phyloP scores from a whole-genome alignment of 1,140 invertebrate species.

The Drosophila kanapiae region DNA sequence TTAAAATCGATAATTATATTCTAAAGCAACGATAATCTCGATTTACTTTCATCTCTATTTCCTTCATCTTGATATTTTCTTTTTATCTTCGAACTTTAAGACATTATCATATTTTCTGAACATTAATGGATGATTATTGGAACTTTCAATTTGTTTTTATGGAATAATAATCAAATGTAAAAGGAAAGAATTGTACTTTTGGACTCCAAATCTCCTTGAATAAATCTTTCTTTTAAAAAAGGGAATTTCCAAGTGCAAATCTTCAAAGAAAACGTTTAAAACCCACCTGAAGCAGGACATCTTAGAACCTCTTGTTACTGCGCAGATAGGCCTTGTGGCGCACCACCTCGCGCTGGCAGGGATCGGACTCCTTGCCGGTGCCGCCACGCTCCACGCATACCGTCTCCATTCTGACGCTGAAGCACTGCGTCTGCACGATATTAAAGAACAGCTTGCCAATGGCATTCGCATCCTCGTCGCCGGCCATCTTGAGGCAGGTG shows the following conservation, averaged over 20 bases:
- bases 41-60: no score
- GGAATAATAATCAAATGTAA: not conserved
- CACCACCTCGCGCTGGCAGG: constrained; percentile 89
- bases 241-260: not conserved
- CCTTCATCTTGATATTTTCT: no score
- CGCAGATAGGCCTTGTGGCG: constrained; percentile 91
- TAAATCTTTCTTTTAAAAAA: not conserved
- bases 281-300: constrained; percentile 5
- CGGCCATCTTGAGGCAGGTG: constrained; percentile 94
- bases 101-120: no score
- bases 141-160: not conserved
- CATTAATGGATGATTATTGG: no score
- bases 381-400: constrained; percentile 89
- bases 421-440: constrained; percentile 96
- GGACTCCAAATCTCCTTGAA: no score
- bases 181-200: not conserved
- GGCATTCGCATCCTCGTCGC: constrained; percentile 93
- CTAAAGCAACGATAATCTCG: no score
- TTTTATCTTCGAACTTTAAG: no score
- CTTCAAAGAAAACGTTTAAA: not conserved
- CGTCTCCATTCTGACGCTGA: constrained; percentile 92
- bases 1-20: no score
- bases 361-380: constrained; percentile 92
- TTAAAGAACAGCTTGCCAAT: constrained; percentile 98
- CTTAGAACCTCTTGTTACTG: constrained; percentile 90